phyloP scores from a whole-genome alignment of 2,113 vertebrate genomes.

The Genyomyrus donnyi region DNA sequence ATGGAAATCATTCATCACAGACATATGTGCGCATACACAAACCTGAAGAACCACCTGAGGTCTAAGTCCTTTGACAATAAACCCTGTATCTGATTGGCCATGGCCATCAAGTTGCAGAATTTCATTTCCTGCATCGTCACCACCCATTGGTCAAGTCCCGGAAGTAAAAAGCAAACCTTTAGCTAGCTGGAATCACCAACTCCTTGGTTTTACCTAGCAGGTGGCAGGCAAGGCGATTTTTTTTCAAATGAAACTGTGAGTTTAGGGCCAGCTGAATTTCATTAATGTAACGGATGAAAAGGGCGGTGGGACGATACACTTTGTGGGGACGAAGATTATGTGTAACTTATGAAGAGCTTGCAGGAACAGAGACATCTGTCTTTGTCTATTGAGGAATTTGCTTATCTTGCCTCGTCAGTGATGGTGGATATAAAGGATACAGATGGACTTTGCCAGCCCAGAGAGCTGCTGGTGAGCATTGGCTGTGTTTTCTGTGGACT shows the following conservation, averaged over 20 bases:
- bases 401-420: slow-evolving; percentile 68
- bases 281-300: slow-evolving; percentile 52
- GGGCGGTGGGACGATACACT: slow-evolving; percentile 37
- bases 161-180: not conserved
- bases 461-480: slow-evolving; percentile 61
- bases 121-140: not conserved
- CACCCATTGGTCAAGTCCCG: not conserved
- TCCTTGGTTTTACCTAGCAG: not conserved
- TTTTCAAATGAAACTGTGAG: slow-evolving; percentile 31
- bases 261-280: slow-evolving; percentile 17
- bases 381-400: slow-evolving; percentile 61
- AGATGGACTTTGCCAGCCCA: slow-evolving; percentile 56
- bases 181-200: not conserved
- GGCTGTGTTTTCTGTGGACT: slow-evolving; percentile 64
- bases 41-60: not conserved
- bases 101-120: not conserved
- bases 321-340: too few species aligned
- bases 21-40: not conserved
- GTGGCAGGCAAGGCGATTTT: not conserved
- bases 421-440: slow-evolving; percentile 58
- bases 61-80: not conserved
- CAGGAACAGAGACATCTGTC: slow-evolving; percentile 50
- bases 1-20: not conserved
- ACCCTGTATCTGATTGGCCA: not conserved
- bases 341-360: slow-evolving; percentile 56